Conservation (phyloP, 1,140 invertebrate genomes). For the Maniola jurtina region DNA sequence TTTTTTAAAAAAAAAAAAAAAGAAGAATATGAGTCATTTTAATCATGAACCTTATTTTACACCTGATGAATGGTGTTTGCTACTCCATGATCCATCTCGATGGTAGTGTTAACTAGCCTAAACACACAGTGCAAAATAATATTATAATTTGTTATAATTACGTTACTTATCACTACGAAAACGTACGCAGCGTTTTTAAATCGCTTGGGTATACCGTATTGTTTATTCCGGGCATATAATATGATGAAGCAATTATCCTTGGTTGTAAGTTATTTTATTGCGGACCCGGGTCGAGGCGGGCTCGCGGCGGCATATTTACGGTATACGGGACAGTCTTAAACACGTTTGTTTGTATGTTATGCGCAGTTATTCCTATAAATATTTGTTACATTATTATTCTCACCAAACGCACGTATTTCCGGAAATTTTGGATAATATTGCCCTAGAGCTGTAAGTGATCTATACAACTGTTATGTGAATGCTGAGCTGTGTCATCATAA, state of each 20-base stretch:
- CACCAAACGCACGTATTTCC: constrained; percentile 6
- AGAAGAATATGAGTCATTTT: too few species aligned
- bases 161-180: constrained; percentile 8
- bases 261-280: constrained; percentile 53
- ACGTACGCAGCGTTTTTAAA: constrained; percentile 11
- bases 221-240: constrained; percentile 45
- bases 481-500: background rate
- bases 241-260: constrained; percentile 55
- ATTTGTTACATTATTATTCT: constrained; percentile 10
- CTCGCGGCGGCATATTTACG: constrained; percentile 40
- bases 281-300: constrained; percentile 32
- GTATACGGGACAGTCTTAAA: constrained; percentile 35
- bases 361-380: constrained; percentile 22
- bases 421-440: constrained; percentile 7
- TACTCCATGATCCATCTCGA: too few species aligned
- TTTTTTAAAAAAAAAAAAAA: too few species aligned
- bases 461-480: background rate
- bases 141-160: background rate
- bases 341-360: constrained; percentile 28
- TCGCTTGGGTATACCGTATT: constrained; percentile 38
- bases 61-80: too few species aligned
- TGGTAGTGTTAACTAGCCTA: too few species aligned
- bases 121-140: too few species aligned
- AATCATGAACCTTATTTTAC: too few species aligned
- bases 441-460: background rate